Percentiles rank a stretch among this genome's conserved stretches.
Conservation (phyloP, 2,113 vertebrate species). For the Lates calcarifer region DNA sequence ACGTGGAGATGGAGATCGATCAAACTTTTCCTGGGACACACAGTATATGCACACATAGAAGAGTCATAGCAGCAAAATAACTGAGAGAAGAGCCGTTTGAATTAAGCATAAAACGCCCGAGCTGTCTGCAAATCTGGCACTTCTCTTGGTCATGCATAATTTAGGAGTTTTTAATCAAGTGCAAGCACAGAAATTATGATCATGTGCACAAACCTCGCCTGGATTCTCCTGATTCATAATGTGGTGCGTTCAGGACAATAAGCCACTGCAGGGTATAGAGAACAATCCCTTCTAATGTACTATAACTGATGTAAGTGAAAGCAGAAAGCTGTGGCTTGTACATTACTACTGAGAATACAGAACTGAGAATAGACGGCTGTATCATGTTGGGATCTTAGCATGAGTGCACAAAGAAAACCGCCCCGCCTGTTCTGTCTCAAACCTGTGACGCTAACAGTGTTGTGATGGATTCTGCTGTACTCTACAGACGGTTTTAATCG, state of each 20-base stretch:
- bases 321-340: background rate
- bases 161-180: too few species aligned
- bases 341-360: conserved; percentile 40
- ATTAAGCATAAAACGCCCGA: too few species aligned
- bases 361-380: background rate
- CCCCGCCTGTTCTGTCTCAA: background rate
- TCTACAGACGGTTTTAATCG: conserved; percentile 22
- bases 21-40: too few species aligned
- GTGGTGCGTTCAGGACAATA: background rate
- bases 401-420: background rate
- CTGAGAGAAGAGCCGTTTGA: too few species aligned
- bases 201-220: too few species aligned
- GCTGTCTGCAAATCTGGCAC: too few species aligned
- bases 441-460: conserved; percentile 17
- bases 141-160: too few species aligned
- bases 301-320: background rate
- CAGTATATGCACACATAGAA: background rate
- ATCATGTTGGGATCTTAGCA: conserved; percentile 1
- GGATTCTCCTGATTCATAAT: background rate
- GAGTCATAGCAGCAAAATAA: background rate
- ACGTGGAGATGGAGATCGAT: too few species aligned
- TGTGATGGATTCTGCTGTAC: conserved; percentile 42
- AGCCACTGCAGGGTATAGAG: background rate
- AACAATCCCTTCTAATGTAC: background rate
- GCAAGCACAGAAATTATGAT: too few species aligned